Evolutionary conservation across 2,797 vertebrate species (phyloP), one percentile per base, ranked within the genome.

Genomic region (Peromyscus aztecus): DNA sequence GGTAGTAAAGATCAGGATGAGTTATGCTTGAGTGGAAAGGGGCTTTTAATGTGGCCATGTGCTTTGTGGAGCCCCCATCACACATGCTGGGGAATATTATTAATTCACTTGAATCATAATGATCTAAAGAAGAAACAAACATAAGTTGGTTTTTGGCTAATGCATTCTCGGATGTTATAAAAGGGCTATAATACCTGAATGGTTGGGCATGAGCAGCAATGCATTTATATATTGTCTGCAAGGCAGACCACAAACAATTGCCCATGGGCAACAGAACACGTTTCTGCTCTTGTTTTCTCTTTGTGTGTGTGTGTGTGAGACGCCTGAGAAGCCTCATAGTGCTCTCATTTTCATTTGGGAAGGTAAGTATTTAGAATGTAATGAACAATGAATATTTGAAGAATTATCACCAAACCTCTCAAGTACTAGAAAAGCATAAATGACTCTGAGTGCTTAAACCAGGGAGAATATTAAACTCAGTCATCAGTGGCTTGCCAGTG

Each of bases 1-100:
- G 89, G 63, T 91, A 73, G 59, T 96, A 91, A 98, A 97, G 76
- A 96, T 98, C 49, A 96, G 88, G 92, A 90, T 89, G 92, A 98
- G 37, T 97, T 97, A 96, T 61, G 97, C 75, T 87, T 95, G 78
- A 95, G 49, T 92, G 13, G 2, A 95, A 78, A 93, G 57, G 59
- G 95, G 24, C 37, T n/a, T 97, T 98, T 95, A 96, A 76, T 95
- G 77, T 90, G 96, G 81, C 91, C 77, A 46, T 31, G 59, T 82
- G 6, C 52, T 95, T 73, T 59, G 17, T 94, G 94, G 93, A 85
- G 40, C 40, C 57, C 97, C 97, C 89, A n/a, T 4, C 10, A 94
- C 67, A 82, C 96, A 81, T 93, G 13, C 95, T 97, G 77, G 94
- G 96, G 96, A 96, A 94, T 61, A 46, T 92, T 86, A 85, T 91